Percentiles rank a stretch among this genome's conserved stretches.
Evolutionary conservation across 2,888 invertebrate species (phyloP).

Genomic region (Megamerina dolium): DNA sequence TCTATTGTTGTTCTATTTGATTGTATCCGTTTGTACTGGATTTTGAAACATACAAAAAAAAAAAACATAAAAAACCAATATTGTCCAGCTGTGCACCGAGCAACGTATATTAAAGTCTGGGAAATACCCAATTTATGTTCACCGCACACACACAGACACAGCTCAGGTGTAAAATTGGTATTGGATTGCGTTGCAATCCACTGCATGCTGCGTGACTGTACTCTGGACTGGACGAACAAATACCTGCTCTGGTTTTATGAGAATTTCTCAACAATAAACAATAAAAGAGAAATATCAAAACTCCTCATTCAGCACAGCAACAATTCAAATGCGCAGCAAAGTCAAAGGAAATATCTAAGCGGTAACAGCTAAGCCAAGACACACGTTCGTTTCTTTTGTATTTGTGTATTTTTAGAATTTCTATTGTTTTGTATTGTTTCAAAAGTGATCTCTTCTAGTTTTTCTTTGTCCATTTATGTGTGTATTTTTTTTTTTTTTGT

Average conservation of each 20-base stretch:
- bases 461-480: no score
- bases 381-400: not conserved
- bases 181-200: no score
- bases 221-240: not conserved
- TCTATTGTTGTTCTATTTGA: no score
- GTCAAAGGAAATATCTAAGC: not conserved
- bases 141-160: no score
- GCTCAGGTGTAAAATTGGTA: no score
- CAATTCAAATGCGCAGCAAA: no score
- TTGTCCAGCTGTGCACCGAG: not conserved
- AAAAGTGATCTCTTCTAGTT: constrained; percentile 19
- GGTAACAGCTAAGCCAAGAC: not conserved
- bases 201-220: not conserved
- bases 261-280: not conserved
- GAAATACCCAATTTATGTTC: not conserved
- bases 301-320: no score
- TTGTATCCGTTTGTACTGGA: no score
- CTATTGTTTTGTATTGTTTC: no score
- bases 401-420: no score
- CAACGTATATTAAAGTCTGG: not conserved
- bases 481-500: not conserved
- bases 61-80: no score
- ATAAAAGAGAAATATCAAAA: not conserved
- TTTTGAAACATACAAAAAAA: no score
- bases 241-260: not conserved